Base-by-base conservation (phyloP, 2,888 invertebrate species). In the Dryocosmus kuriphilus region DNA sequence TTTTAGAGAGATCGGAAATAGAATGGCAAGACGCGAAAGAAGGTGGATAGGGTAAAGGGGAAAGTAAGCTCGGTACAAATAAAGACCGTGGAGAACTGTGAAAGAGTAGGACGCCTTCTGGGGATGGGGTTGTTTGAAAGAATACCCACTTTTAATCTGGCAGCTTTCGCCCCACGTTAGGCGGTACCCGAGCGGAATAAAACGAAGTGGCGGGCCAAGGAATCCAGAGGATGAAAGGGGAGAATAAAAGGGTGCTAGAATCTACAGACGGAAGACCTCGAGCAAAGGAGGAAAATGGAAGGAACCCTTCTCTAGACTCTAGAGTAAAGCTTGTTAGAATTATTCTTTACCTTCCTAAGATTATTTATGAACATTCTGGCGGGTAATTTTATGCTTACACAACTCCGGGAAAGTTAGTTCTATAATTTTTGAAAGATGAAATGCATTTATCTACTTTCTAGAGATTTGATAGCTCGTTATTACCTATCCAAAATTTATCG, bases 91-190 rank as follows among this genome's bases (percentile, higher is more conserved):
- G 63, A 30, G 38, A 46, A 75, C 60, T 24, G 73, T 46, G 76
- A 63, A 75, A 61, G 74, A 55, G 76, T 78, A 30, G 51, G 62
- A 76, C 74, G 76, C 38, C 51, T 27, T 41, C 22, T 61, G 46
- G 76, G 24, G 22, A 63, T 71, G 46, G 73, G 81, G 79, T 83
- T 85, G 82, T 85, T 85, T 83, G 85, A 85, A 86, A 85, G 85
- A 88, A 85, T 85, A 85, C 84, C 86, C 86, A 87, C 86, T 90
- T 89, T 90, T 87, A 89, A 89, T 89, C 88, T 84, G 88, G 84
- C 87, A 86, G 85, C 85, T 85, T 85, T 84, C 82, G 80, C 78
- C 79, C 78, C 77, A 80, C 81, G 85, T 85, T 84, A 81, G 83
- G 60, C 79, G 82, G 79, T 84, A 84, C 80, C 82, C 84, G 80